Conservation (phyloP, 2,888 invertebrate species). For the Blera fallax region DNA sequence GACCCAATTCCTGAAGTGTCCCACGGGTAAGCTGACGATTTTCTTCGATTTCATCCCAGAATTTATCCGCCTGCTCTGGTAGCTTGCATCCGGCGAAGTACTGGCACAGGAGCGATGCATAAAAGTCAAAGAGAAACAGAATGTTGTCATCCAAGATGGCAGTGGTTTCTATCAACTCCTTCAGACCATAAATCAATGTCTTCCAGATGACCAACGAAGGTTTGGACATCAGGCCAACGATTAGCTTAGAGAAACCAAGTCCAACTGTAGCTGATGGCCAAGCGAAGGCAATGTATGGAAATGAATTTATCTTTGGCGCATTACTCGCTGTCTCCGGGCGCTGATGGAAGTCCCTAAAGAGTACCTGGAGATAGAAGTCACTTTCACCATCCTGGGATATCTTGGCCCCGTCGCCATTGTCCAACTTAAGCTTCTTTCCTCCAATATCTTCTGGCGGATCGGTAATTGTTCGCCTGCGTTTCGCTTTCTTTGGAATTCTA, state of each 20-base stretch:
- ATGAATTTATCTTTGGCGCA: constrained; percentile 40
- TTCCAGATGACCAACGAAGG: constrained; percentile 81
- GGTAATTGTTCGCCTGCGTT: constrained; percentile 39
- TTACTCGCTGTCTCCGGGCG: background rate
- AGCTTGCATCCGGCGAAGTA: constrained; percentile 78
- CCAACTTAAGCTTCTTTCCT: constrained; percentile 42
- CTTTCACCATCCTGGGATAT: background rate
- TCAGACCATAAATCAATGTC: constrained; percentile 77
- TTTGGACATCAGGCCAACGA: constrained; percentile 78
- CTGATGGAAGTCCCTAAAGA: constrained; percentile 74
- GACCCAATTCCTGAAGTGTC: constrained; percentile 77
- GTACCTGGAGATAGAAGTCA: constrained; percentile 71
- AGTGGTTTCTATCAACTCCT: constrained; percentile 74
- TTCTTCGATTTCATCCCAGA: constrained; percentile 74
- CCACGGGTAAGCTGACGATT: constrained; percentile 74
- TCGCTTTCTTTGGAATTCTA: constrained; percentile 67
- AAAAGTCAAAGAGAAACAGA: constrained; percentile 78
- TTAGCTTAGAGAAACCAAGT: constrained; percentile 77
- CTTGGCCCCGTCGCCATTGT: constrained; percentile 14
- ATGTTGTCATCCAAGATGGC: constrained; percentile 74
- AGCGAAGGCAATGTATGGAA: constrained; percentile 74
- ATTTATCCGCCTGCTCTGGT: constrained; percentile 79
- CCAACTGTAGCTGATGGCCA: constrained; percentile 79
- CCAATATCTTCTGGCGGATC: constrained; percentile 24
- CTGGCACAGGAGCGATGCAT: constrained; percentile 77